These are phyloP conservation scores for Lepetodrilus schrolli DNA, from an alignment of 2,888 invertebrate genomes.

Conservation along the genomic window DNA sequence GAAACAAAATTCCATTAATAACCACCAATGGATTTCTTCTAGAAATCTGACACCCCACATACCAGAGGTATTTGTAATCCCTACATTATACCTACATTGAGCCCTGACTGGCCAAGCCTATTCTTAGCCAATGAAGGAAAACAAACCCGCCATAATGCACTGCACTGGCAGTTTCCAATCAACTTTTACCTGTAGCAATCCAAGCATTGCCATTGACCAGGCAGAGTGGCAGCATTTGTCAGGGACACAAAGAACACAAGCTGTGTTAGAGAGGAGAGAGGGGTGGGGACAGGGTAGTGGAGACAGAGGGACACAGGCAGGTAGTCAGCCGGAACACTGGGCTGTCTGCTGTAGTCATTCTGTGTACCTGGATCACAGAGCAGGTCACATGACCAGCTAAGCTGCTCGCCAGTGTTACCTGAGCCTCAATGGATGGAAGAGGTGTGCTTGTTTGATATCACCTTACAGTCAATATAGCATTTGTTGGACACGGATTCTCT, in stretches of 20 bases:
- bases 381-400: conserved; percentile 15
- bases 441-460: conserved; percentile 2
- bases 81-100: no score
- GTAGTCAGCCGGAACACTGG: background rate
- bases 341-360: background rate
- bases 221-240: background rate
- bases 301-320: background rate
- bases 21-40: no score
- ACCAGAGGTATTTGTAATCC: no score
- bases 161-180: no score
- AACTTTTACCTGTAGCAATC: no score
- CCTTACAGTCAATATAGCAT: background rate
- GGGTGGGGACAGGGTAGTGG: background rate
- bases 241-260: background rate
- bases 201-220: no score
- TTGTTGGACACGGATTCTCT: background rate
- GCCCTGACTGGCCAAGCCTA: no score
- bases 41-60: no score
- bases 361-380: conserved; percentile 3
- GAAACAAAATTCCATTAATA: no score
- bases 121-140: no score
- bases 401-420: conserved; percentile 7
- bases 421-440: background rate
- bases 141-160: no score
- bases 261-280: no score